Evolutionary conservation across 1,140 invertebrate species (phyloP).

Genomic region (Heterodera schachtii): DNA sequence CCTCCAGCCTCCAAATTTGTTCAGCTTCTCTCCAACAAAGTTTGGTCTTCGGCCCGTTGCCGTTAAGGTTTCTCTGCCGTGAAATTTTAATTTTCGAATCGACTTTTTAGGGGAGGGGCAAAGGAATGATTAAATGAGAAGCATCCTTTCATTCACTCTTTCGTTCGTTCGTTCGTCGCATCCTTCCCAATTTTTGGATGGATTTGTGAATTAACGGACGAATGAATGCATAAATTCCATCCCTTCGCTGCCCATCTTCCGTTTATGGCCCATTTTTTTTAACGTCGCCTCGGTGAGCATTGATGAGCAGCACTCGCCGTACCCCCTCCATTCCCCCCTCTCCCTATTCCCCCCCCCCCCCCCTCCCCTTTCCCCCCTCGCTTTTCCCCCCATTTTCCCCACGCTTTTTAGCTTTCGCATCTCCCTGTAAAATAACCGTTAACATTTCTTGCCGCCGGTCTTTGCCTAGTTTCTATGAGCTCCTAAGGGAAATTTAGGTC

Average conservation of each 20-base stretch:
- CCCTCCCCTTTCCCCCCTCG: no score
- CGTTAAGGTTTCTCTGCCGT: not conserved
- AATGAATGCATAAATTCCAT: conserved; percentile 1
- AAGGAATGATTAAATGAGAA: not conserved
- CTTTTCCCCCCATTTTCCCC: no score
- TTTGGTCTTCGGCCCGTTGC: conserved; percentile 6
- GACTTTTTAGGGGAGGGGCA: not conserved
- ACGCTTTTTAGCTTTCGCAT: no score
- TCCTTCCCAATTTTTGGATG: not conserved
- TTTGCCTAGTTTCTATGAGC: not conserved
- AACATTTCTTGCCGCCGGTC: not conserved
- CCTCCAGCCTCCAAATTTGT: not conserved
- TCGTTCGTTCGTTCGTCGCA: not conserved
- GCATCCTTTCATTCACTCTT: no score
- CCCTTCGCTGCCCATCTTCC: not conserved
- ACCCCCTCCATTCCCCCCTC: no score
- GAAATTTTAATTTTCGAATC: conserved; percentile 4
- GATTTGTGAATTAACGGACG: not conserved
- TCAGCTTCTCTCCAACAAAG: not conserved
- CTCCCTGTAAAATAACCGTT: not conserved
- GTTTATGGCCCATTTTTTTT: not conserved
- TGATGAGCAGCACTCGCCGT: no score
- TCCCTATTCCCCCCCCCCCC: no score
- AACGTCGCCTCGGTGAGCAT: not conserved
- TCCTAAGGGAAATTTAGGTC: conserved; percentile 4